phyloP scores from a whole-genome alignment of 2,113 vertebrate species.

The Triplophysa rosa region DNA sequence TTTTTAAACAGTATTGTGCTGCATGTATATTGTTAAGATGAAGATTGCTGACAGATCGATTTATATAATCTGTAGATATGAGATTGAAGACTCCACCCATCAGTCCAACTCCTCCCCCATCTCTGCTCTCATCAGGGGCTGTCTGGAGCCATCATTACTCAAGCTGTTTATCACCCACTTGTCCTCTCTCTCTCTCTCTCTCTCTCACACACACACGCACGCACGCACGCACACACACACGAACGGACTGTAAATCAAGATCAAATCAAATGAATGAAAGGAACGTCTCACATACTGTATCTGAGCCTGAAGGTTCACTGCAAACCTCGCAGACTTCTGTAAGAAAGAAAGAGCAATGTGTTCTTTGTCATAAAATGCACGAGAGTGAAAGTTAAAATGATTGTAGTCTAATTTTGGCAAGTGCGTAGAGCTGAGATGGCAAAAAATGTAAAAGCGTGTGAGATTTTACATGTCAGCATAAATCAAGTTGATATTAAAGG shows the following conservation, averaged over 20 bases:
- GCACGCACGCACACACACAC: conserved; percentile 36
- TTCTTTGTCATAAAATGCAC: too few species aligned
- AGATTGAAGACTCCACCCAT: background rate
- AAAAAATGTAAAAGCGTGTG: too few species aligned
- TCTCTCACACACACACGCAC: background rate
- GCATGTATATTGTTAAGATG: background rate
- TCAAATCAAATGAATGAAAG: too few species aligned
- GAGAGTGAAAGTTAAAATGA: too few species aligned
- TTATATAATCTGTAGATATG: background rate
- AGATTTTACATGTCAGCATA: too few species aligned
- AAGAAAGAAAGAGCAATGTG: too few species aligned
- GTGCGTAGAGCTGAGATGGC: too few species aligned
- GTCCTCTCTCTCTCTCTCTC: conserved; percentile 13
- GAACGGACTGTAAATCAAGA: background rate
- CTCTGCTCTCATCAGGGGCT: conserved; percentile 47
- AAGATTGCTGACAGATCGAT: background rate
- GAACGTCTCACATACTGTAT: too few species aligned
- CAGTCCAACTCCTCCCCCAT: conserved; percentile 16
- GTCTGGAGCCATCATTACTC: conserved; percentile 54
- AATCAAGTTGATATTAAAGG: too few species aligned
- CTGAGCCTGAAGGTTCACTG: too few species aligned
- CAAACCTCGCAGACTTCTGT: too few species aligned
- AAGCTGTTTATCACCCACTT: conserved; percentile 55
- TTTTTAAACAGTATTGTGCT: background rate
- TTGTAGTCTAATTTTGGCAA: too few species aligned